phyloP scores from a whole-genome alignment of 1,140 invertebrate genomes.

The Melanaphis sacchari region DNA sequence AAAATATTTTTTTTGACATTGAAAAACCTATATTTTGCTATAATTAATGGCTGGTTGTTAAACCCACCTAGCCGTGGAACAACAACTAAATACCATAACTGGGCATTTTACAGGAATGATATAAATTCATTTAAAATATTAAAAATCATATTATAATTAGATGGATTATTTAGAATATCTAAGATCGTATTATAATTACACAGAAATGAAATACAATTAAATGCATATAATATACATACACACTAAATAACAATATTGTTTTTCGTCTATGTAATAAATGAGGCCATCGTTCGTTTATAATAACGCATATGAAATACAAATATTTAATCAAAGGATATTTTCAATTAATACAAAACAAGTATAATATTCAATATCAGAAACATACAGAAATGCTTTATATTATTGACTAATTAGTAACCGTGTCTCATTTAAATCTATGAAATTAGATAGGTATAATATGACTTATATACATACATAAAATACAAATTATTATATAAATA shows the following conservation, averaged over 20 bases:
- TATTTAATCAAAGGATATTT: background rate
- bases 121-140: background rate
- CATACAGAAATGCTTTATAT: background rate
- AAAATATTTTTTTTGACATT: too few relatives aligned
- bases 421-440: background rate
- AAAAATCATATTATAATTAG: background rate
- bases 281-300: background rate
- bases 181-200: background rate
- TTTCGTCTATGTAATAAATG: background rate
- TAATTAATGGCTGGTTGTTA: background rate
- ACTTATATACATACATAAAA: background rate
- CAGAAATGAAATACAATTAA: too few relatives aligned
- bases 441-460: background rate
- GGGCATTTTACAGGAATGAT: background rate
- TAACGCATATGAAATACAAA: background rate
- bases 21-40: too few relatives aligned
- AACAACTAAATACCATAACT: background rate
- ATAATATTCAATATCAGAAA: background rate
- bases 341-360: background rate
- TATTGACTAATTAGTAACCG: background rate
- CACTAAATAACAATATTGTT: background rate
- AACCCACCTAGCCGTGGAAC: background rate
- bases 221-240: background rate
- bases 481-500: background rate
- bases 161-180: background rate